A percentile compares a stretch with the other conserved stretches of the same genome.
Evolutionary conservation across 2,888 invertebrate genomes (phyloP).

Genomic region (Leptodirus hochenwartii): DNA sequence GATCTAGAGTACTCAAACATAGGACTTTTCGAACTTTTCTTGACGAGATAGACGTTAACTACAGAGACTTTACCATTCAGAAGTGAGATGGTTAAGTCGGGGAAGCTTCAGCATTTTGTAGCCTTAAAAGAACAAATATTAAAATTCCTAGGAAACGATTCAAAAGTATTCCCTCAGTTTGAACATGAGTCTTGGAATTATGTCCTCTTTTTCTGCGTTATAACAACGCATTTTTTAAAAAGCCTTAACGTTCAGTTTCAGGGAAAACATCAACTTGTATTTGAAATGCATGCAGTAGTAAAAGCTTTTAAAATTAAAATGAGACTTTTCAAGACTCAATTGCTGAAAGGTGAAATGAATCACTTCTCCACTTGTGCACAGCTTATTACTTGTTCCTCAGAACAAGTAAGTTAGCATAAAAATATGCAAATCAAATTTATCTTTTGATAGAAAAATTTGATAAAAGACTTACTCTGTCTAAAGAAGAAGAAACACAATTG

Average conservation of each 20-base stretch:
- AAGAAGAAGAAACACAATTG: slow-evolving; percentile 7
- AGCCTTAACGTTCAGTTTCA: slow-evolving; percentile 6
- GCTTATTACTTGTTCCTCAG: slow-evolving; percentile 1
- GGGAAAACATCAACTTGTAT: background rate
- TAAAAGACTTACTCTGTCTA: slow-evolving; percentile 4
- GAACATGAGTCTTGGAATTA: slow-evolving; percentile 1
- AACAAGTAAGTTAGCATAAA: slow-evolving; percentile 1
- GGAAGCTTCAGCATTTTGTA: slow-evolving; percentile 1
- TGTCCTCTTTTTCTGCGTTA: slow-evolving; percentile 5
- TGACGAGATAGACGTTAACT: slow-evolving; percentile 1
- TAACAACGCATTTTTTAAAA: slow-evolving; percentile 2
- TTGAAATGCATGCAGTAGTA: background rate
- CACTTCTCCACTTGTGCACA: slow-evolving; percentile 1
- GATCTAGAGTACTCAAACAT: background rate
- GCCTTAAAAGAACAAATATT: slow-evolving; percentile 6
- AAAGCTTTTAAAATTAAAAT: slow-evolving; percentile 1
- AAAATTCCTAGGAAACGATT: slow-evolving; percentile 4
- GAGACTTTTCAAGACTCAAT: slow-evolving; percentile 1
- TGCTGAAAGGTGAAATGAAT: slow-evolving; percentile 2
- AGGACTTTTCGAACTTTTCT: slow-evolving; percentile 2
- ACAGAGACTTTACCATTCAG: background rate
- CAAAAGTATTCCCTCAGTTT: slow-evolving; percentile 3
- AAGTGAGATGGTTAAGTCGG: too few species aligned
- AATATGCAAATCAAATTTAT: slow-evolving; percentile 2
- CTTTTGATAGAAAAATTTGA: slow-evolving; percentile 5